Percentiles rank a stretch among this genome's conserved stretches.
Conservation (phyloP, 2,113 vertebrate genomes). For the Corythornis vintsioides region DNA sequence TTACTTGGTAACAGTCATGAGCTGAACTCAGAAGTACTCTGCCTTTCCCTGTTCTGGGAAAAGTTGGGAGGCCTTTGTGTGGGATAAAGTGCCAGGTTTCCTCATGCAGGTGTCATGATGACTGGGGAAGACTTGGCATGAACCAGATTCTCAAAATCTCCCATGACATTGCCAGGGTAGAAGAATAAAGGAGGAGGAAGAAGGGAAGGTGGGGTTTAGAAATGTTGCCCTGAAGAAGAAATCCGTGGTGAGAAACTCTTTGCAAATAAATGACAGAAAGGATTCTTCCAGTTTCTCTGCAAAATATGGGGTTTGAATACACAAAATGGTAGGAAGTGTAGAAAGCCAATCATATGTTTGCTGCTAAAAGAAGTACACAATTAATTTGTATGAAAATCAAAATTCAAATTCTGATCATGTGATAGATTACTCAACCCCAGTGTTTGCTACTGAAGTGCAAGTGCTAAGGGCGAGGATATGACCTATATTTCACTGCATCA, state of each 20-base stretch:
- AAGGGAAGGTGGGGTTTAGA: not conserved
- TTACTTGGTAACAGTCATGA: not conserved
- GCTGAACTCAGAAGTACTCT: not conserved
- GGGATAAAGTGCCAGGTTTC: not conserved
- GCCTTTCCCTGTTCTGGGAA: not conserved
- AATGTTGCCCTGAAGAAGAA: not conserved
- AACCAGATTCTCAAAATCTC: not conserved
- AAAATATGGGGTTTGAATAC: not conserved
- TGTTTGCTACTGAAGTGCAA: slow-evolving; percentile 39
- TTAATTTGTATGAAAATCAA: slow-evolving; percentile 29
- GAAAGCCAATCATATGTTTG: not conserved
- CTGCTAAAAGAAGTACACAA: not conserved
- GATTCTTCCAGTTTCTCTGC: not conserved
- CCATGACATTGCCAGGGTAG: not conserved
- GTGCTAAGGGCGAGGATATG: slow-evolving; percentile 55
- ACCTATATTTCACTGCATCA: slow-evolving; percentile 42
- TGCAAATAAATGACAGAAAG: slow-evolving; percentile 2
- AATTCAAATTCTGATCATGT: slow-evolving; percentile 23
- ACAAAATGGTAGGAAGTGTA: not conserved
- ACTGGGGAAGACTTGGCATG: not conserved
- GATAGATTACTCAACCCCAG: slow-evolving; percentile 37
- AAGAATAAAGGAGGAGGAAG: not conserved
- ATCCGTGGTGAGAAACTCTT: not conserved
- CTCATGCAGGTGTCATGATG: not conserved
- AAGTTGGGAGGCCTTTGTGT: not conserved